Evolutionary conservation across 2,113 vertebrate species (phyloP).

Genomic region (Chamaea fasciata): DNA sequence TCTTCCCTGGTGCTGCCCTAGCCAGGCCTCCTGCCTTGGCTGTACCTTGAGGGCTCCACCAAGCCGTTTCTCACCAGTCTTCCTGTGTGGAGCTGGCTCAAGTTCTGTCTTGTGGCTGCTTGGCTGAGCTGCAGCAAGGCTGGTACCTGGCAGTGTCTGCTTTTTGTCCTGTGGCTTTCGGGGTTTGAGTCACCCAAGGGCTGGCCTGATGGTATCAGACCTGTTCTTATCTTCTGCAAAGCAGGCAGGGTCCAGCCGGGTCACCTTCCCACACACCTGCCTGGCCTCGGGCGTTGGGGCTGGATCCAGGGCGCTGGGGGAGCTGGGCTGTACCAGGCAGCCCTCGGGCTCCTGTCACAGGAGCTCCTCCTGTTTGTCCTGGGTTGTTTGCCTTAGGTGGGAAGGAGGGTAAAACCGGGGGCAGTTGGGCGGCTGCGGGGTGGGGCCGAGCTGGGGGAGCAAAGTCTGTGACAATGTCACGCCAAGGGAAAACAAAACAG

Average conservation of each 20-base stretch:
- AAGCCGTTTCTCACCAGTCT: accelerated
- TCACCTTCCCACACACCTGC: neutral
- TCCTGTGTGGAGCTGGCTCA: neutral
- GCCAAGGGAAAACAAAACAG: neutral
- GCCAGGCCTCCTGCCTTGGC: neutral
- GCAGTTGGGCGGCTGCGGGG: neutral
- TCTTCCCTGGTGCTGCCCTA: neutral
- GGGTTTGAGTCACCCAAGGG: neutral
- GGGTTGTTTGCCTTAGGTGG: neutral
- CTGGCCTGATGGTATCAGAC: neutral
- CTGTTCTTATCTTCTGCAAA: neutral
- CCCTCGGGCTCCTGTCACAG: neutral
- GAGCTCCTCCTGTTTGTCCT: neutral
- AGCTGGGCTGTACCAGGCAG: neutral
- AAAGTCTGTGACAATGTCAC: neutral
- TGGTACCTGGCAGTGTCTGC: neutral
- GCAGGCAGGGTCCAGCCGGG: neutral
- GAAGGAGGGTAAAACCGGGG: neutral
- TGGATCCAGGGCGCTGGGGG: accelerated
- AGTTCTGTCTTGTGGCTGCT: accelerated
- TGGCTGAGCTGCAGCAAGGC: neutral
- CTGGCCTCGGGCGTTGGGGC: neutral
- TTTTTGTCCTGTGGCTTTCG: neutral
- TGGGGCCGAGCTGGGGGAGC: neutral
- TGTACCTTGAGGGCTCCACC: neutral